Base-by-base conservation (phyloP, 2,797 vertebrate genomes). In the Eulemur coronatus region DNA sequence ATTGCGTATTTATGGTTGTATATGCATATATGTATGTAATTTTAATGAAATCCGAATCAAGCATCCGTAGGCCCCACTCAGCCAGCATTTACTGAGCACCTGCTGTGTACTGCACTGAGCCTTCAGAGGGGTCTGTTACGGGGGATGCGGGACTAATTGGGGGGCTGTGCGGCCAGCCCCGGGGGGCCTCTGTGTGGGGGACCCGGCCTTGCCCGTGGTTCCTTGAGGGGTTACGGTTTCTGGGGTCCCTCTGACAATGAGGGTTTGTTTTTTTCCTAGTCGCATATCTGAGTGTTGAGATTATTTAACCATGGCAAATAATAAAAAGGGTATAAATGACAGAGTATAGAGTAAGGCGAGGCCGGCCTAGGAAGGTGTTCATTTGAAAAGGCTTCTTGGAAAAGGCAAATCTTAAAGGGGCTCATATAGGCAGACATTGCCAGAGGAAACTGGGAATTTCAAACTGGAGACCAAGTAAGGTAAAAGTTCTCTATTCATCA, bases 1-100 rank as follows among this genome's bases (percentile, higher is more conserved):
- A 38, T 12, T 67, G 33, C 15, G 1, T 65, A 65, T 65, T 67
- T 67, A 41, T 43, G 59, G 7, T 4, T 46, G 1, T 26, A 22
- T 63, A 38, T 15, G 15, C 20, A 43, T 13, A 5, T 30, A 6
- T 1, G 1, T 14, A 5, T 7, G 7, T 5, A 57, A 30, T 8
- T 55, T 48, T 48, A 46, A 18, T 65, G 38, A 65, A 52, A 38
- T 59, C 33, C 33, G 52, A 85, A 59, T 65, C 48, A 55, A 76
- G 41, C 59, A 10, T 67, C 35, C 43, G 7, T 22, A 24, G 67
- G 41, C 15, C 35, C 63, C 7, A 0, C n/a, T 59, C 22, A 26
- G 8, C 38, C 10, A 13, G 1, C 18, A 3, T 15, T 87, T 9
- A 59, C 41, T 28, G 26, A 30, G 57, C 1, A 7, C 15, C 7